Percentiles rank a stretch among this genome's conserved stretches.
Evolutionary conservation across 2,113 vertebrate species (phyloP).

Genomic region (Alouatta palliata): DNA sequence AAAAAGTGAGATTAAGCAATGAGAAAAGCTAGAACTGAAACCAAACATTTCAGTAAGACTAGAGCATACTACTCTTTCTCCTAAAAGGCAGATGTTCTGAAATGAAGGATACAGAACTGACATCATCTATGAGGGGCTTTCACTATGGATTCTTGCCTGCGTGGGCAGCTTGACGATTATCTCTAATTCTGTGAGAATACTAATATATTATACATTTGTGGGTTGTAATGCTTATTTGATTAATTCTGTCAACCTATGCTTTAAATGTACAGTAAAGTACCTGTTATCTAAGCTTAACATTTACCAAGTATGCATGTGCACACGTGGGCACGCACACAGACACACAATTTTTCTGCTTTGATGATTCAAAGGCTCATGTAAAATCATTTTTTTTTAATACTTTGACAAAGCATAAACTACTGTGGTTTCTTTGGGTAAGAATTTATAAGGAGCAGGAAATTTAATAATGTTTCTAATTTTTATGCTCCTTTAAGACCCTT

Average conservation of each 20-base stretch:
- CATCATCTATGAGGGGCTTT: neutral
- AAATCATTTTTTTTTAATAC: neutral
- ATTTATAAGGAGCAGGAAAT: conserved; percentile 3
- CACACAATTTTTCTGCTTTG: neutral
- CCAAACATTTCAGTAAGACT: neutral
- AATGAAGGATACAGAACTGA: neutral
- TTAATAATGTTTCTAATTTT: neutral
- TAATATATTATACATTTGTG: conserved; percentile 17
- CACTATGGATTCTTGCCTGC: neutral
- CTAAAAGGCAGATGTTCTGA: conserved; percentile 28
- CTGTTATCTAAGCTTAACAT: neutral
- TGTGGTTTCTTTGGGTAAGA: neutral
- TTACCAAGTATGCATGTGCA: neutral
- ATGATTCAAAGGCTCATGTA: neutral
- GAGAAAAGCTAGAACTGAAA: neutral
- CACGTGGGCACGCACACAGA: fast-evolving
- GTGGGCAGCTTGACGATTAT: conserved; percentile 21
- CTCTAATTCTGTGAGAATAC: conserved; percentile 5
- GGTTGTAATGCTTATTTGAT: conserved; percentile 31
- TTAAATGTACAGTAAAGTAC: conserved; percentile 7
- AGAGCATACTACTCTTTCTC: neutral
- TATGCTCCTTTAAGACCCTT: neutral
- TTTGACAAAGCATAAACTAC: neutral
- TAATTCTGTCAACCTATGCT: conserved; percentile 43
- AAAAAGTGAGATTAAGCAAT: neutral